Base-by-base conservation (phyloP, 2,888 invertebrate genomes). In the Atrina japonica region DNA sequence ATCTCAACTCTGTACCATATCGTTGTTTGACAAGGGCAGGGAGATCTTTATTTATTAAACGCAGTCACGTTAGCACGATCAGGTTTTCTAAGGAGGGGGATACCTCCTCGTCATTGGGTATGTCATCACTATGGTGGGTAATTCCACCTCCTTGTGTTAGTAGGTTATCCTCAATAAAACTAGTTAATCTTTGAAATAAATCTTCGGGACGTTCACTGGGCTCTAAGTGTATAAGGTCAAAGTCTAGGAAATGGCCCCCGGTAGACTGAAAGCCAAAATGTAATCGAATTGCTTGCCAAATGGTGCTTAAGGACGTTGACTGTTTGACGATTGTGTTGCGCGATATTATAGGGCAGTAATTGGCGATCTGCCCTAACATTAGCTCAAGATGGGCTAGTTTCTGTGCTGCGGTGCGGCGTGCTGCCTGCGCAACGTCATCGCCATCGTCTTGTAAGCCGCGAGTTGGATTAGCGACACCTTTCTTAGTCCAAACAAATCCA, bases 251-350 rank as follows among this genome's bases (percentile, higher is more conserved):
- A 35, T 77, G 78, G 1, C 52, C 73, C 2, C 82, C 79, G 6
- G 80, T 77, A 7, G 76, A 70, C 30, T 83, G 83, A 45, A 83
- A 81, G 0, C 83, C 82, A 70, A 66, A 80, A 49, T 83, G 78
- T n/a, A 70, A 40, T 0, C 78, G 63, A 21, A 81, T 78, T 5
- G 68, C 47, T 47, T 80, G 75, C 78, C 77, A 80, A 25, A 81
- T 75, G n/a, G 23, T 30, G 7, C 55, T 29, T 6, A 81, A 18
- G 7, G 73, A 68, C 2, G 74, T 74, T 2, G 79, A 77, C n/a
- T 75, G 72, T 30, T 73, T 60, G 0, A 77, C 67, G 25, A 79
- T 71, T 1, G 73, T 64, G 47, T 69, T 70, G 7, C 76, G n/a
- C n/a, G n/a, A n/a, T n/a, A n/a, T n/a, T n/a, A n/a, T n/a, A n/a